Evolutionary conservation across 1,140 invertebrate genomes (phyloP).

Genomic region (Drosophila nikananu): DNA sequence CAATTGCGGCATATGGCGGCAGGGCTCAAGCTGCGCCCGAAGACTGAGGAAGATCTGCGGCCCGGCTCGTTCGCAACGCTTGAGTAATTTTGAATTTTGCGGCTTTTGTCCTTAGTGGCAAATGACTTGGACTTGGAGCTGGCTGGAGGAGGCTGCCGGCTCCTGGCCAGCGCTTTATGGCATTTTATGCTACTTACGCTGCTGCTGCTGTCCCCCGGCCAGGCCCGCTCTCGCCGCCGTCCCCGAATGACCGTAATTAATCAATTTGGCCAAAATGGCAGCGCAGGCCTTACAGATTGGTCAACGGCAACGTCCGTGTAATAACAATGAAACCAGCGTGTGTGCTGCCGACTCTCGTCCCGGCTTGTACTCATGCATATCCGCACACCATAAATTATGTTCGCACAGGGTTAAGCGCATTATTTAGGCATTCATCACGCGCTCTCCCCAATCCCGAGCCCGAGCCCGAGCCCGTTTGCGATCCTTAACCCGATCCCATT

Average conservation of each 20-base stretch:
- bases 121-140: conserved; percentile 62
- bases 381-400: conserved; percentile 84
- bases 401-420: conserved; percentile 84
- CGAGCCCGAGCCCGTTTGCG: conserved; percentile 9
- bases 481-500: conserved; percentile 11
- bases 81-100: conserved; percentile 78
- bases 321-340: conserved; percentile 82
- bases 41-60: conserved; percentile 34
- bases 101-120: conserved; percentile 81
- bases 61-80: conserved; percentile 61
- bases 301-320: conserved; percentile 79
- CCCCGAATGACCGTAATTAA: conserved; percentile 81
- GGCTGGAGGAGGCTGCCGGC: conserved; percentile 30
- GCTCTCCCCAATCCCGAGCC: conserved; percentile 48
- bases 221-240: conserved; percentile 34
- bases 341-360: conserved; percentile 42
- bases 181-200: conserved; percentile 78
- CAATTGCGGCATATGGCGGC: conserved; percentile 71
- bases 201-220: conserved; percentile 19
- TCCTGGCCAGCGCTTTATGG: conserved; percentile 66
- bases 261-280: conserved; percentile 80
- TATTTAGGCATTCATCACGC: conserved; percentile 84
- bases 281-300: conserved; percentile 59
- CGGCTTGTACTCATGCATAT: conserved; percentile 71
- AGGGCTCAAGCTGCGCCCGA: conserved; percentile 32